These are phyloP conservation scores for Theropithecus gelada DNA, from an alignment of 2,113 vertebrate species.

Conservation along the genomic window DNA sequence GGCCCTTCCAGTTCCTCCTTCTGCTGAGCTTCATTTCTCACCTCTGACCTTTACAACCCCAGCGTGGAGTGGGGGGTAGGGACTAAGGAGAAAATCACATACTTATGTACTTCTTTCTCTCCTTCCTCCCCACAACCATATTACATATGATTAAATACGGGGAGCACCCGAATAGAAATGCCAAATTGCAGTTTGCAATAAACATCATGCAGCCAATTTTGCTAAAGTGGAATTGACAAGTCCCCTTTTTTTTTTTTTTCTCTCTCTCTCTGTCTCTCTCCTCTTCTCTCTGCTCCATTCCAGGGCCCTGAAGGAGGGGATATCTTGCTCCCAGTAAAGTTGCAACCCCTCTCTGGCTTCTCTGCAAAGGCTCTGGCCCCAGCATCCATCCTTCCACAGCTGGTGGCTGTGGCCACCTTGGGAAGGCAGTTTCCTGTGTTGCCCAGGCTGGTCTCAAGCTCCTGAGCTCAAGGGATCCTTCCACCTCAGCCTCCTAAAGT, in stretches of 20 bases:
- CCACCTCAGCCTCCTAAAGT: not conserved
- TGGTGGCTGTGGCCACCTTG: not conserved
- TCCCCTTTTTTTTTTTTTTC: not conserved
- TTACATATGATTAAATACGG: conserved; percentile 51
- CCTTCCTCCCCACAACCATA: not conserved
- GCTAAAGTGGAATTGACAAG: conserved; percentile 35
- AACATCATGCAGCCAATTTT: conserved; percentile 68
- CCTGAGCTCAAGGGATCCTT: no score
- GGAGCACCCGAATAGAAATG: conserved; percentile 56
- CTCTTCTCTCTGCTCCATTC: no score
- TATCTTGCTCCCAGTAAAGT: not conserved
- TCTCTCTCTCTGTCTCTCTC: no score
- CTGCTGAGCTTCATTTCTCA: not conserved
- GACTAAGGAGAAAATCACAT: not conserved
- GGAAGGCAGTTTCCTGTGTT: not conserved
- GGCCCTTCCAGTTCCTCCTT: not conserved
- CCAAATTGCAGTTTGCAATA: conserved; percentile 67
- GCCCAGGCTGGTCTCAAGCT: no score
- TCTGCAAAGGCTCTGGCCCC: not conserved
- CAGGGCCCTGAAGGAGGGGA: not conserved
- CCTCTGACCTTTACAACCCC: not conserved
- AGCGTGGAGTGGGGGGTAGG: not conserved
- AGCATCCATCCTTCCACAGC: not conserved
- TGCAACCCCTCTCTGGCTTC: not conserved
- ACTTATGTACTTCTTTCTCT: not conserved